Conservation (phyloP, 2,797 vertebrate genomes). For the Odontamblyopus rebecca region DNA sequence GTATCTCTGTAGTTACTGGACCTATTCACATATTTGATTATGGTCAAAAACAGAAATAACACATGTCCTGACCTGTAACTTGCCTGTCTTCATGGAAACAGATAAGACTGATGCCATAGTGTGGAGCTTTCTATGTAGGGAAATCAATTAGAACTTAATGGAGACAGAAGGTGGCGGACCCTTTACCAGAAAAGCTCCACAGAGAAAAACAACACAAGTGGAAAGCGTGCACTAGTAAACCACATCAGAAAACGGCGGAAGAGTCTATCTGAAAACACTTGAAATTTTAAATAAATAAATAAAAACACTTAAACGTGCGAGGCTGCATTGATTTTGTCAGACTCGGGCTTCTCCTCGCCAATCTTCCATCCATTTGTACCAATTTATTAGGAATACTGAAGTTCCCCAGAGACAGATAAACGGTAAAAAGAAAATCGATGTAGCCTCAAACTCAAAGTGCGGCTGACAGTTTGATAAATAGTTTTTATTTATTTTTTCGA, state of each 20-base stretch:
- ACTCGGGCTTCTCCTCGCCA: background rate
- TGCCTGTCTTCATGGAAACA: too few species aligned
- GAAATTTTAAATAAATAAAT: background rate
- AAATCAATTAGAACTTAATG: too few species aligned
- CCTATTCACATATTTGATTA: too few species aligned
- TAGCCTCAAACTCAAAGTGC: slow-evolving; percentile 7
- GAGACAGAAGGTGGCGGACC: too few species aligned
- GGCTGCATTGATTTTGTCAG: slow-evolving; percentile 7
- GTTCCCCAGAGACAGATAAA: slow-evolving; percentile 3
- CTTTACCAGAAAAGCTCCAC: too few species aligned
- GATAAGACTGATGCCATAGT: too few species aligned
- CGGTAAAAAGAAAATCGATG: slow-evolving; percentile 13
- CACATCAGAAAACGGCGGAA: background rate
- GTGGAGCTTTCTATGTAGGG: too few species aligned
- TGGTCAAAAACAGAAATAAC: too few species aligned
- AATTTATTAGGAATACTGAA: slow-evolving; percentile 9
- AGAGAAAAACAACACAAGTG: too few species aligned
- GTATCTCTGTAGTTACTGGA: too few species aligned
- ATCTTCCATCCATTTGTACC: background rate
- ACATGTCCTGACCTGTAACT: too few species aligned
- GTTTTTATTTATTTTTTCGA: slow-evolving; percentile 4
- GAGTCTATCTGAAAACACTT: background rate
- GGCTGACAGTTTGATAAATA: slow-evolving; percentile 37
- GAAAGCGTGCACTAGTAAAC: too few species aligned
- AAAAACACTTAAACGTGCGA: background rate